Evolutionary conservation across 2,888 invertebrate species (phyloP).

Genomic region (Chorisops tibialis): DNA sequence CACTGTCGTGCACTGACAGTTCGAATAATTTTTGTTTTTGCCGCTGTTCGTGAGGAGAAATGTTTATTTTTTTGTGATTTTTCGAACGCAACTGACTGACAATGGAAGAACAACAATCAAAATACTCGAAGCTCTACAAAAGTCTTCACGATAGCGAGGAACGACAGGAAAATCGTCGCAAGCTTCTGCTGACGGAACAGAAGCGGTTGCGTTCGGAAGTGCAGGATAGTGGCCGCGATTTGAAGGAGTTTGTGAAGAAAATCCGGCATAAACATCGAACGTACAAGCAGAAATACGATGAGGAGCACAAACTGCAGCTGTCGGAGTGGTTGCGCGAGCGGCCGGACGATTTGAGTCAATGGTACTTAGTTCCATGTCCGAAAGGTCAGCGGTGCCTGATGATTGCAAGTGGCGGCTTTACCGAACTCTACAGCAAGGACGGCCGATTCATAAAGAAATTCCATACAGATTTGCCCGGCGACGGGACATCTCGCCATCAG

Average conservation of each 20-base stretch:
- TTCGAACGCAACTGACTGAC: neutral
- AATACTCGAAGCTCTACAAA: slow-evolving; percentile 23
- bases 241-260: slow-evolving; percentile 27
- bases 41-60: neutral
- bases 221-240: slow-evolving; percentile 39
- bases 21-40: neutral
- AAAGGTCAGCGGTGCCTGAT: slow-evolving; percentile 79
- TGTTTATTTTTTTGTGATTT: no score
- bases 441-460: slow-evolving; percentile 60
- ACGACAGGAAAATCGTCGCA: slow-evolving; percentile 39
- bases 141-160: slow-evolving; percentile 36
- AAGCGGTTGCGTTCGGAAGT: slow-evolving; percentile 42
- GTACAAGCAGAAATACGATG: slow-evolving; percentile 34
- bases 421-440: slow-evolving; percentile 65
- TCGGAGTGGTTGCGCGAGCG: slow-evolving; percentile 92
- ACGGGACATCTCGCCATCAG: slow-evolving; percentile 34
- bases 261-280: slow-evolving; percentile 9
- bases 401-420: slow-evolving; percentile 66
- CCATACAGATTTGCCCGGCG: slow-evolving; percentile 45
- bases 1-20: neutral
- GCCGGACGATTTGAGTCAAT: slow-evolving; percentile 73
- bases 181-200: slow-evolving; percentile 41
- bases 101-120: neutral
- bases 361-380: slow-evolving; percentile 78
- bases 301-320: slow-evolving; percentile 64